These are phyloP conservation scores for Diuraphis noxia DNA, from an alignment of 1,140 invertebrate species.

Conservation along the genomic window DNA sequence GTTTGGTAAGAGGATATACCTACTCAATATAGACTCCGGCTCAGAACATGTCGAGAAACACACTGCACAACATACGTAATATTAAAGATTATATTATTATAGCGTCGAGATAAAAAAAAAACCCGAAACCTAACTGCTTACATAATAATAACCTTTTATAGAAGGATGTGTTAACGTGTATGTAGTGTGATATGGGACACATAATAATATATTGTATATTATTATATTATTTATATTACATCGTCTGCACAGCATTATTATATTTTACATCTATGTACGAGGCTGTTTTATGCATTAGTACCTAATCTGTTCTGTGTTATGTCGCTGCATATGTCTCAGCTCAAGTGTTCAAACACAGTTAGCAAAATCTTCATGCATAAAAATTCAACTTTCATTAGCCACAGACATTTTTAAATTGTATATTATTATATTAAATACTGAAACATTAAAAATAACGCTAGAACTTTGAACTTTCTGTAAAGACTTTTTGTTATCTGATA, in stretches of 20 bases:
- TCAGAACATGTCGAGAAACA: neutral
- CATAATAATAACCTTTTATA: neutral
- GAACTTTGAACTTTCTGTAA: neutral
- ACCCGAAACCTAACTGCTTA: neutral
- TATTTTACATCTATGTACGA: neutral
- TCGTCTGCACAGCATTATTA: neutral
- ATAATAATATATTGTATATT: neutral
- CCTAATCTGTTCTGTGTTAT: neutral
- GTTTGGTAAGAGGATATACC: too few relatives aligned
- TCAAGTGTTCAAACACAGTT: neutral
- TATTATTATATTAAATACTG: neutral
- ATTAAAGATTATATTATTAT: neutral
- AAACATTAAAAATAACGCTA: neutral
- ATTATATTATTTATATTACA: neutral
- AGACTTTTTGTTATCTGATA: neutral
- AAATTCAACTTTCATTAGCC: neutral
- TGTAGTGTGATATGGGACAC: conserved; percentile 1
- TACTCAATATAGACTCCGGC: neutral
- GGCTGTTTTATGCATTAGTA: neutral
- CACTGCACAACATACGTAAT: neutral
- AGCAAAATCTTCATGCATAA: neutral
- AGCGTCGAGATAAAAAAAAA: conserved; percentile 2
- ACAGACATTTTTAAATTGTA: neutral
- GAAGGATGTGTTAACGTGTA: neutral
- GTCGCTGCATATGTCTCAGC: neutral